Base-by-base conservation (phyloP, 1,140 invertebrate genomes). In the Agrypnia vestita region DNA sequence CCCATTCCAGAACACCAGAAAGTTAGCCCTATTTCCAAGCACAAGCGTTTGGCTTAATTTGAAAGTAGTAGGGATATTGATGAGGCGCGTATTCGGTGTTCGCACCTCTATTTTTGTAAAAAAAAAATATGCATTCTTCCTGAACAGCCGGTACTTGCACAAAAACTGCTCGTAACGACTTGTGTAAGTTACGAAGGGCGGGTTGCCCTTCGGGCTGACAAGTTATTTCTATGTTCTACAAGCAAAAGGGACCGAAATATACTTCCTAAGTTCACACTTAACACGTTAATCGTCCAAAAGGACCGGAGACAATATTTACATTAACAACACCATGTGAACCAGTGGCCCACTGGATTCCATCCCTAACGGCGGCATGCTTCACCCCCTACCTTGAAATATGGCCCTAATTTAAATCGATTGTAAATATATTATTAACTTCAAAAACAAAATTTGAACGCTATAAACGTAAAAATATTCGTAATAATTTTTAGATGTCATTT, bases 211-310 rank as follows among this genome's bases (percentile, higher is more conserved):
- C 10, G 9, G 19, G 15, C 53, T 56, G 53, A 56, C 53, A 21
- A 59, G 17, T n/a, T 59, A 21, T 59, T 59, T 59, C 55, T 21
- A 59, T 59, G 55, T 59, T 21, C 17, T 19, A 59, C 55, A 19
- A 13, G 21, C 4, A 4, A 56, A 11, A 35, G 25, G 64, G 43
- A 49, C 64, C 6, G 64, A 69, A 69, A 69, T 69, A 69, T 15
- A 49, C 44, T n/a, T 12, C 11, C 44, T 8, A 19, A 10, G 25
- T 21, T 69, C 64, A 69, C 44, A 69, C 64, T 69, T 47, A 17
- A 47, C 0, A 43, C 64, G 43, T 49, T 47, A 69, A 69, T 69
- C 64, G 64, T 12, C 64, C 64, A 69, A 69, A 69, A 21, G 44
- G 44, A 21, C 44, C 13, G 46, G 15, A 15, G 44, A n/a, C n/a